phyloP scores from a whole-genome alignment of 2,888 invertebrate genomes.

The Asteroscopus sphinx region DNA sequence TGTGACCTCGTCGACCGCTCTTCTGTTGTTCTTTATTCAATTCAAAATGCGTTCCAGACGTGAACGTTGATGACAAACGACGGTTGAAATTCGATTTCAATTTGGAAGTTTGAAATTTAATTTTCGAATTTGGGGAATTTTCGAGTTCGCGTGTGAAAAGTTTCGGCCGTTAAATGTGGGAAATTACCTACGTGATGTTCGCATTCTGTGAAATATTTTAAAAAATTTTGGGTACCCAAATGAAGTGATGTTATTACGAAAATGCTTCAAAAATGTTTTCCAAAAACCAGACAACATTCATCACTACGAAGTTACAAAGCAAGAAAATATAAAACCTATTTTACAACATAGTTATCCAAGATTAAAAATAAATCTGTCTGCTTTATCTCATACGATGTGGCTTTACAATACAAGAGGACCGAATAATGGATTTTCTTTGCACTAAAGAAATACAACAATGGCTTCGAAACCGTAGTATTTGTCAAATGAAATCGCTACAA shows the following conservation, averaged over 20 bases:
- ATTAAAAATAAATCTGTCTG: constrained; percentile 49
- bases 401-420: constrained; percentile 58
- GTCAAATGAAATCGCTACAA: constrained; percentile 73
- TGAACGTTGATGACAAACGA: constrained; percentile 64
- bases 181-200: constrained; percentile 27
- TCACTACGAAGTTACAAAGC: not conserved
- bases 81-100: constrained; percentile 59
- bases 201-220: constrained; percentile 10
- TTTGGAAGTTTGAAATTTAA: constrained; percentile 53
- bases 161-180: constrained; percentile 41
- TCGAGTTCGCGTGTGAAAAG: constrained; percentile 46
- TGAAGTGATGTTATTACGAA: not conserved
- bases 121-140: constrained; percentile 44
- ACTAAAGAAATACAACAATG: constrained; percentile 70
- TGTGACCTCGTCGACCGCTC: constrained; percentile 76
- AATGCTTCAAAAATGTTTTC: no score
- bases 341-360: constrained; percentile 31
- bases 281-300: not conserved
- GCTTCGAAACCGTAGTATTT: constrained; percentile 68
- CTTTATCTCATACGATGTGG: constrained; percentile 41
- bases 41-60: constrained; percentile 78
- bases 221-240: not conserved
- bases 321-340: constrained; percentile 7
- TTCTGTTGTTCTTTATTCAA: constrained; percentile 83
- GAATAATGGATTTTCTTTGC: constrained; percentile 53